These are phyloP conservation scores for Sarcophaga peregrina DNA, from an alignment of 1,140 invertebrate species.

Conservation along the genomic window DNA sequence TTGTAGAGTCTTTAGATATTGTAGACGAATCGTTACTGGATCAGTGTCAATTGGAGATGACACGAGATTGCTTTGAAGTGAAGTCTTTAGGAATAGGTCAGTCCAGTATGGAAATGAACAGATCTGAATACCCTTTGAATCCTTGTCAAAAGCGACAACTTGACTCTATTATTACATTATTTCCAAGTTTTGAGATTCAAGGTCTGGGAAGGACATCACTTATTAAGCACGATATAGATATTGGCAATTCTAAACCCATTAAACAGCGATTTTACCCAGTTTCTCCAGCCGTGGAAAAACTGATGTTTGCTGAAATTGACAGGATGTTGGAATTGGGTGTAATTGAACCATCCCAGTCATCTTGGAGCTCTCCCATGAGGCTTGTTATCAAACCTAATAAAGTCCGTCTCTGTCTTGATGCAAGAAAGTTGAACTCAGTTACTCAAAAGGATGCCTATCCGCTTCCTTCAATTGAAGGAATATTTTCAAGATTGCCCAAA, in stretches of 20 bases:
- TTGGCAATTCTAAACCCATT: not conserved
- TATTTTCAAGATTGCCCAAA: constrained; percentile 47
- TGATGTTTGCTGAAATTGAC: too few species aligned
- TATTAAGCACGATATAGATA: not conserved
- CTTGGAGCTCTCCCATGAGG: too few species aligned
- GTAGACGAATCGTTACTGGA: not conserved
- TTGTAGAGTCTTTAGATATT: not conserved
- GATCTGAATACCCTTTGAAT: constrained; percentile 32
- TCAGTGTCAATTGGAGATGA: not conserved
- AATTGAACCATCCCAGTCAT: too few species aligned
- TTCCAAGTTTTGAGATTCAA: not conserved
- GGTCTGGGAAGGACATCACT: not conserved
- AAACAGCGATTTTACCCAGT: too few species aligned
- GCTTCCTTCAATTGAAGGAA: constrained; percentile 50
- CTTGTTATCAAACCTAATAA: constrained; percentile 37
- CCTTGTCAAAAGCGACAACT: constrained; percentile 10
- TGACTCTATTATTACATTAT: not conserved
- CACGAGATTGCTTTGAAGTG: not conserved
- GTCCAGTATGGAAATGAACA: not conserved
- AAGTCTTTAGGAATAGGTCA: not conserved
- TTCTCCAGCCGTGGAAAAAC: too few species aligned
- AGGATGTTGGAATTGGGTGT: too few species aligned
- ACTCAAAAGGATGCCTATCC: too few species aligned
- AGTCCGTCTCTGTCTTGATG: constrained; percentile 26
- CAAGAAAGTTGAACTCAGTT: not conserved